Conservation (phyloP, 2,888 invertebrate species). For the Cephus pygmeus region DNA sequence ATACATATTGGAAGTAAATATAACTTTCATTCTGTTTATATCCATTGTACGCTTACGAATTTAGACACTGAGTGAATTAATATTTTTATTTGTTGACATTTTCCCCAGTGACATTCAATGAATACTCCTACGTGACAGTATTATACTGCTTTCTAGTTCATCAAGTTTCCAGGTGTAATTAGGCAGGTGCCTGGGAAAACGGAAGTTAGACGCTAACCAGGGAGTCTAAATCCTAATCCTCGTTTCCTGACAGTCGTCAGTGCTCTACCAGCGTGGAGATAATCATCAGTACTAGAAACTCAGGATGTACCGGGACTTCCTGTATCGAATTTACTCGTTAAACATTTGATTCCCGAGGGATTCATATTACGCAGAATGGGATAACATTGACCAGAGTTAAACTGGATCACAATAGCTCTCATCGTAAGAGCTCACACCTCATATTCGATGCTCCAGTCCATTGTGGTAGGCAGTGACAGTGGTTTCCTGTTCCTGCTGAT, state of each 20-base stretch:
- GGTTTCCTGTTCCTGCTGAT: constrained; percentile 50
- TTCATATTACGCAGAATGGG: neutral
- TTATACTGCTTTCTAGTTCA: neutral
- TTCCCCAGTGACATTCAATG: neutral
- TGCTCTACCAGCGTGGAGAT: neutral
- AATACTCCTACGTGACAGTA: neutral
- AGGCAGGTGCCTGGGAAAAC: neutral
- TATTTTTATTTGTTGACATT: neutral
- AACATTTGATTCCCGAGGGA: neutral
- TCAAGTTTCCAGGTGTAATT: neutral
- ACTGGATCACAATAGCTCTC: neutral
- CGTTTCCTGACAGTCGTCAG: neutral
- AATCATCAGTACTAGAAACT: neutral
- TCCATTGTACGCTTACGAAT: neutral
- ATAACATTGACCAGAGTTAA: neutral
- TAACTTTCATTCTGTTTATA: too few relatives aligned
- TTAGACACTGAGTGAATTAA: neutral
- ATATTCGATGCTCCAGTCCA: constrained; percentile 42
- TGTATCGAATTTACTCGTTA: neutral
- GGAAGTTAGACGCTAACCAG: neutral
- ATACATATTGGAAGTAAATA: too few relatives aligned
- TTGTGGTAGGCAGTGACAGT: constrained; percentile 47
- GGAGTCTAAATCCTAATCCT: neutral
- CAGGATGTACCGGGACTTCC: neutral
- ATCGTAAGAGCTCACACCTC: constrained; percentile 12